These are phyloP conservation scores for Podargus strigoides DNA, from an alignment of 2,797 vertebrate species.

Conservation along the genomic window DNA sequence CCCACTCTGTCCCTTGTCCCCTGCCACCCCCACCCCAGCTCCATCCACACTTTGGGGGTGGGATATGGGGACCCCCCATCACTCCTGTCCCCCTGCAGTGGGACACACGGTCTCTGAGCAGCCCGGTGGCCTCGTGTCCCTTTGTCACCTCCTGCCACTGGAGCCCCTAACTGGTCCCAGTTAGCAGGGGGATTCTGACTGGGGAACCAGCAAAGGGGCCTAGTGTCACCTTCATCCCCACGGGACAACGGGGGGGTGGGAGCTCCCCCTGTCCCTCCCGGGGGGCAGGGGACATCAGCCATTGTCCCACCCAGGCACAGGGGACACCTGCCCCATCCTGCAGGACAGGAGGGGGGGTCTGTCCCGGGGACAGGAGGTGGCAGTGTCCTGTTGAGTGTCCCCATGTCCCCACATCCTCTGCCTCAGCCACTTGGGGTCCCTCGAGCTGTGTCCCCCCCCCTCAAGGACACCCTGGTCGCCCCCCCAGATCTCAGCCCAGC, in stretches of 20 bases:
- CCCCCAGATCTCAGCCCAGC: not conserved
- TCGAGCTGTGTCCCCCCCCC: not conserved
- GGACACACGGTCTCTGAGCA: not conserved
- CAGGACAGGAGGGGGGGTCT: not conserved
- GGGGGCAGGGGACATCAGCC: no score
- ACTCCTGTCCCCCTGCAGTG: not conserved
- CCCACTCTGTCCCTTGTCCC: not conserved
- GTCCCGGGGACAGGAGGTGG: not conserved
- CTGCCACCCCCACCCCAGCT: not conserved
- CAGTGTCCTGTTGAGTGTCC: rapidly evolving
- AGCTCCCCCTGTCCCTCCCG: no score
- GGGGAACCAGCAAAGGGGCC: no score
- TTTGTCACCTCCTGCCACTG: not conserved
- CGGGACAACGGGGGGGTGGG: no score
- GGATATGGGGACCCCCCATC: not conserved
- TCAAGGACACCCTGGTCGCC: not conserved
- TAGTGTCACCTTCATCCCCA: not conserved
- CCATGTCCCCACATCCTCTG: not conserved
- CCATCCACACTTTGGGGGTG: no score
- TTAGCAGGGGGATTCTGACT: not conserved
- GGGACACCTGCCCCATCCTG: not conserved
- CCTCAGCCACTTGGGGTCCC: not conserved
- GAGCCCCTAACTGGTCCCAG: not conserved
- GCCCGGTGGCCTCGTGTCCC: rapidly evolving
- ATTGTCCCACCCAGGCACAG: no score